Base-by-base conservation (phyloP, 2,888 invertebrate species). In the Drosophila seclusa region DNA sequence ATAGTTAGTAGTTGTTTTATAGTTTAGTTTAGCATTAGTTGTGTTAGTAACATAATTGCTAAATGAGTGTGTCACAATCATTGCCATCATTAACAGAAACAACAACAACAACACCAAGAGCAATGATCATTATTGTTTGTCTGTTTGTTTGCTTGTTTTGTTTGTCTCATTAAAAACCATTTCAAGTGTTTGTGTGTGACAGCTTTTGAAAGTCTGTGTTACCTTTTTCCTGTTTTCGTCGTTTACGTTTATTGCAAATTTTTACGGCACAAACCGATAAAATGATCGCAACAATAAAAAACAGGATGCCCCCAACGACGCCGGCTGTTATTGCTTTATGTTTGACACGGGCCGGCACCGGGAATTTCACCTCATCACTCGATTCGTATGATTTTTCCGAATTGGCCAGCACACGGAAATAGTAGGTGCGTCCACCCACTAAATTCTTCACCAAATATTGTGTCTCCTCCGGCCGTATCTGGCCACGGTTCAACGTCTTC, bases 141-240 rank as follows among this genome's bases (percentile, higher is more conserved):
- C 24, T 58, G 68, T 74, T 48, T 55, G 73, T 68, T 55, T 49
- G 53, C 27, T 69, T 57, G 54, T 61, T 55, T 54, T 58, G 57
- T 72, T 80, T 40, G 65, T 68, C 64, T 76, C 83, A 84, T 89
- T 78, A 87, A 87, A 87, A 88, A 87, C 87, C 87, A 88, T 88
- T 88, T 89, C 87, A 90, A 83, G 87, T 89, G 90, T 87, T 75
- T 83, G 76, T 85, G 45, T 45, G 45, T 45, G 45, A 74, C 66
- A 77, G 85, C 85, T 87, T 85, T 91, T 80, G 16, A 45, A 45
- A 61, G 89, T 84, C 89, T 80, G 89, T 91, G 94, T 94, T 95
- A 98, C 99, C 98, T 97, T 98, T 98, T 94, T 98, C 98, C 94
- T 98, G 98, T 96, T 98, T 98, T 95, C 98, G 96, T 91, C 98